A percentile compares a stretch with the other conserved stretches of the same genome.
Evolutionary conservation across 1,140 invertebrate species (phyloP).

Genomic region (Drosophila kohkoa): DNA sequence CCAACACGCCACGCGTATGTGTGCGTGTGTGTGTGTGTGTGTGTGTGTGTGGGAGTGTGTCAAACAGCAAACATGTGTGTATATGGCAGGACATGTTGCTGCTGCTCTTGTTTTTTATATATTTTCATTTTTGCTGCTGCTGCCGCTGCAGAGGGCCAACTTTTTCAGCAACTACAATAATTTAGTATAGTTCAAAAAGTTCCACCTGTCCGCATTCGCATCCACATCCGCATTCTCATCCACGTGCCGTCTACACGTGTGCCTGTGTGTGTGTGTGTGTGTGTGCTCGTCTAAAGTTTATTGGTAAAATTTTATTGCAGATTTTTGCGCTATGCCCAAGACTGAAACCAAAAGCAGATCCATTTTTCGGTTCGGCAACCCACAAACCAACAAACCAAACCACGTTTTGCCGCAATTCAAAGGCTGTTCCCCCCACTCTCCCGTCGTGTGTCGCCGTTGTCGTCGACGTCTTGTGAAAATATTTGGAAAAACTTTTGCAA

Average conservation of each 20-base stretch:
- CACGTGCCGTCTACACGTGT: conserved; percentile 17
- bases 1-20: conserved; percentile 29
- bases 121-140: conserved; percentile 26
- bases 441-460: conserved; percentile 35
- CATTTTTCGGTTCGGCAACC: conserved; percentile 30
- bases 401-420: conserved; percentile 14
- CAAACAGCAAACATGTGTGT: conserved; percentile 15
- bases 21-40: conserved; percentile 14
- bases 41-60: conserved; percentile 25
- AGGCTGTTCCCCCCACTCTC: not conserved
- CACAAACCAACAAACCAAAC: conserved; percentile 20
- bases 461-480: conserved; percentile 78
- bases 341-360: conserved; percentile 11
- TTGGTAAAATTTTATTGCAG: conserved; percentile 83
- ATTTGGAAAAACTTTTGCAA: conserved; percentile 82
- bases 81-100: conserved; percentile 17
- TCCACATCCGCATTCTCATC: conserved; percentile 36
- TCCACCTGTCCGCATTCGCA: conserved; percentile 69
- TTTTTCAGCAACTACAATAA: conserved; percentile 80
- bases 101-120: not conserved
- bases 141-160: conserved; percentile 37
- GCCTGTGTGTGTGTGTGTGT: no score
- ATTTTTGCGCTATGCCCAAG: conserved; percentile 64
- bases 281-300: conserved; percentile 76
- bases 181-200: conserved; percentile 83